A percentile compares a stretch with the other conserved stretches of the same genome.
Evolutionary conservation across 2,888 invertebrate species (phyloP).

Genomic region (Zaprionus lineosus): DNA sequence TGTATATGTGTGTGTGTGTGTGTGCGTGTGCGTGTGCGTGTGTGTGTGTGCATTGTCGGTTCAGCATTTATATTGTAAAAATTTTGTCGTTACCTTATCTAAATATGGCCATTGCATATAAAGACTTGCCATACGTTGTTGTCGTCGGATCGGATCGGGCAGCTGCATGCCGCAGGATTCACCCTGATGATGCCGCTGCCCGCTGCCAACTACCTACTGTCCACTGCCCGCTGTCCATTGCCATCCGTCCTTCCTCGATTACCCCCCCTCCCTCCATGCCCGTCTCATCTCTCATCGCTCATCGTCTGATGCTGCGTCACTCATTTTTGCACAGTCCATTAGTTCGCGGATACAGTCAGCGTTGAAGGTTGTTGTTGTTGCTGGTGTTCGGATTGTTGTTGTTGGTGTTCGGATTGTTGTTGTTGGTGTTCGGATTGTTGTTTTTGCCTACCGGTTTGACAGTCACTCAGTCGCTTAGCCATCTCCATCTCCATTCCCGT

Average conservation of each 20-base stretch:
- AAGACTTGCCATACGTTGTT: constrained; percentile 59
- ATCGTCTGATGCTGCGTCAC: constrained; percentile 67
- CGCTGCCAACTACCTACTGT: not conserved
- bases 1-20: no score
- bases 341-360: constrained; percentile 72
- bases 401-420: not conserved
- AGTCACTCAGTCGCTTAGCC: constrained; percentile 57
- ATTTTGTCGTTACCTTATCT: constrained; percentile 76
- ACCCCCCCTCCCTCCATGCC: constrained; percentile 5
- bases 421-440: constrained; percentile 20
- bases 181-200: not conserved
- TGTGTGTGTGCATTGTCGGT: constrained; percentile 23
- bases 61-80: constrained; percentile 61
- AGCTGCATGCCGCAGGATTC: constrained; percentile 51
- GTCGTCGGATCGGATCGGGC: constrained; percentile 30
- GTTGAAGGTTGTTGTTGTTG: constrained; percentile 60
- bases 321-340: constrained; percentile 76
- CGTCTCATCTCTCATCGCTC: constrained; percentile 1
- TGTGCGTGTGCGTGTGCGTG: no score
- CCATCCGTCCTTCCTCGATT: constrained; percentile 4
- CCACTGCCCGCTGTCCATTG: constrained; percentile 1
- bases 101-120: constrained; percentile 75
- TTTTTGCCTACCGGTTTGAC: constrained; percentile 66
- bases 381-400: not conserved
- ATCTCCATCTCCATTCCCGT: not conserved